Conservation (phyloP, 2,888 invertebrate genomes). For the Phalera bucephala region DNA sequence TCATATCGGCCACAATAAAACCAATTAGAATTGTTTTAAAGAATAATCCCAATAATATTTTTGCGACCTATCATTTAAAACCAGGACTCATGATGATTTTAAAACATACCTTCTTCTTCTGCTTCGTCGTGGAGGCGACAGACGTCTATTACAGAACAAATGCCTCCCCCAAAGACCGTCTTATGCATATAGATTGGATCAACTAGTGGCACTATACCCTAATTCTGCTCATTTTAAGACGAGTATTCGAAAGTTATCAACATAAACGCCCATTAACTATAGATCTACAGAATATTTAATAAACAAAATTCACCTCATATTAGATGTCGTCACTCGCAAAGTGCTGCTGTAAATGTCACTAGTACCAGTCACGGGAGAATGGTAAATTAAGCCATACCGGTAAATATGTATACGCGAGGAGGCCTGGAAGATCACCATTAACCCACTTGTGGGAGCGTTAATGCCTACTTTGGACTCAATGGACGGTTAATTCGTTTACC, state of each 20-base stretch:
- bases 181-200: no score
- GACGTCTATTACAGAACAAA: neutral
- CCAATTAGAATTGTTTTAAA: no score
- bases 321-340: conserved; percentile 31
- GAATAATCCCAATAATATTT: no score
- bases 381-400: conserved; percentile 44
- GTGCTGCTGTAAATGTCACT: conserved; percentile 43
- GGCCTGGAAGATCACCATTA: conserved; percentile 25
- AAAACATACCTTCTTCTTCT: no score
- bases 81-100: no score
- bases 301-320: conserved; percentile 30
- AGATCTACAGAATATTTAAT: conserved; percentile 6
- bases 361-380: conserved; percentile 41
- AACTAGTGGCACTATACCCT: no score
- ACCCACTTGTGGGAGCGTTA: conserved; percentile 22
- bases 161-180: neutral
- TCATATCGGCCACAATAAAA: no score
- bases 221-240: no score
- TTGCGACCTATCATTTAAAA: no score
- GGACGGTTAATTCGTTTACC: conserved; percentile 4
- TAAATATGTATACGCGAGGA: conserved; percentile 22
- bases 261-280: no score
- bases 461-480: neutral
- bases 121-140: no score
- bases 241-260: no score